These are phyloP conservation scores for Hirtodrosophila cameraria DNA, from an alignment of 2,888 invertebrate species.

Conservation along the genomic window DNA sequence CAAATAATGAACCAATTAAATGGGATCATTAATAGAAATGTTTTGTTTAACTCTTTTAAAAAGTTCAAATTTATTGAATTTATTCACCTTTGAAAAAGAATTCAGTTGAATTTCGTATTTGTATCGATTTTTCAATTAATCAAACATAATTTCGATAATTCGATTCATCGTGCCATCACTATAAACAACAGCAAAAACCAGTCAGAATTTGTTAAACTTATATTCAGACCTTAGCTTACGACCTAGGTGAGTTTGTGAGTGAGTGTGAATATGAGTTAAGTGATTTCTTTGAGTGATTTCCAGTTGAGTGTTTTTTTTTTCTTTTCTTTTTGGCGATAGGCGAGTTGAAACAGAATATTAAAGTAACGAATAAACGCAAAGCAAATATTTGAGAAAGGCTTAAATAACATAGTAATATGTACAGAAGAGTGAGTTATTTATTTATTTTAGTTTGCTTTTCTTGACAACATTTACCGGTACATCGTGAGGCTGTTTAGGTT, in stretches of 20 bases:
- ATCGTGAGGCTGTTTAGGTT: constrained; percentile 76
- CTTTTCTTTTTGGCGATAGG: neutral
- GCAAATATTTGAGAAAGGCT: neutral
- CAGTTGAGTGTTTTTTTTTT: constrained; percentile 1
- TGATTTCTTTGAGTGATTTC: constrained; percentile 3
- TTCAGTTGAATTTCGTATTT: no score
- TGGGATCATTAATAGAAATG: no score
- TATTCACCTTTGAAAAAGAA: no score
- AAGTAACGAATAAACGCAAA: constrained; percentile 5
- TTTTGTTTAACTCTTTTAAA: no score
- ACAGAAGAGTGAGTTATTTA: constrained; percentile 5
- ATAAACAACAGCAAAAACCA: constrained; percentile 54
- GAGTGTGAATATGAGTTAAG: constrained; percentile 5
- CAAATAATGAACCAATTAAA: no score
- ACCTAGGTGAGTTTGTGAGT: constrained; percentile 10
- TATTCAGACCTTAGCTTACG: constrained; percentile 41
- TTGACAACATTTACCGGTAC: constrained; percentile 71
- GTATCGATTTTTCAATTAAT: no score
- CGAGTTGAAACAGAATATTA: constrained; percentile 4
- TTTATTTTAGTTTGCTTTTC: constrained; percentile 4
- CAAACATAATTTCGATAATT: no score
- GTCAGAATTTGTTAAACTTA: constrained; percentile 35
- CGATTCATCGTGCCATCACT: no score
- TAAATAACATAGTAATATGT: neutral
- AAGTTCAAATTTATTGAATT: no score